phyloP scores from a whole-genome alignment of 2,113 vertebrate species.

The Erythrocercus mccallii region DNA sequence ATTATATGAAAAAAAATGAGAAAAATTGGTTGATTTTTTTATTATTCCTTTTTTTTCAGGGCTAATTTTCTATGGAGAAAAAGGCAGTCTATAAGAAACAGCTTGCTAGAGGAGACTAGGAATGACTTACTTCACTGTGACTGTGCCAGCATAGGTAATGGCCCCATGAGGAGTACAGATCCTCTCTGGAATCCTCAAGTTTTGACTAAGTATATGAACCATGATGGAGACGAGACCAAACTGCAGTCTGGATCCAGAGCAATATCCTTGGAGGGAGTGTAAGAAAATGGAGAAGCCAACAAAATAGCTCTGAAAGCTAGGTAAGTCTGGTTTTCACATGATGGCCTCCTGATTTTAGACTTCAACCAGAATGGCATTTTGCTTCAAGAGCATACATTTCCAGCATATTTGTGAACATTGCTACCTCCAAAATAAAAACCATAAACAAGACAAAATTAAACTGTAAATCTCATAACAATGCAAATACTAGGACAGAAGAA shows the following conservation, averaged over 20 bases:
- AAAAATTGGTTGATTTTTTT: not conserved
- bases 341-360: not conserved
- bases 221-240: not conserved
- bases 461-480: not conserved
- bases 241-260: not conserved
- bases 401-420: not conserved
- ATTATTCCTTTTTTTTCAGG: not conserved
- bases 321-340: not conserved
- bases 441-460: not conserved
- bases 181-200: not conserved
- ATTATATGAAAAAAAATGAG: not conserved
- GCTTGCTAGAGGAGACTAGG: not conserved
- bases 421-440: not conserved
- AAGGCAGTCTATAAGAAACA: not conserved
- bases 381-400: not conserved
- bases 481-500: not conserved
- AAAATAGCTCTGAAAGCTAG: not conserved
- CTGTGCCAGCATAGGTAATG: not conserved
- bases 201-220: not conserved
- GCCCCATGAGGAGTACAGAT: not conserved
- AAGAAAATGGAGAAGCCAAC: not conserved
- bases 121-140: not conserved
- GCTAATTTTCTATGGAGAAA: not conserved
- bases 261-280: not conserved
- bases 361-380: not conserved